Conservation (phyloP, 2,797 vertebrate genomes). For the Girardinus metallicus region DNA sequence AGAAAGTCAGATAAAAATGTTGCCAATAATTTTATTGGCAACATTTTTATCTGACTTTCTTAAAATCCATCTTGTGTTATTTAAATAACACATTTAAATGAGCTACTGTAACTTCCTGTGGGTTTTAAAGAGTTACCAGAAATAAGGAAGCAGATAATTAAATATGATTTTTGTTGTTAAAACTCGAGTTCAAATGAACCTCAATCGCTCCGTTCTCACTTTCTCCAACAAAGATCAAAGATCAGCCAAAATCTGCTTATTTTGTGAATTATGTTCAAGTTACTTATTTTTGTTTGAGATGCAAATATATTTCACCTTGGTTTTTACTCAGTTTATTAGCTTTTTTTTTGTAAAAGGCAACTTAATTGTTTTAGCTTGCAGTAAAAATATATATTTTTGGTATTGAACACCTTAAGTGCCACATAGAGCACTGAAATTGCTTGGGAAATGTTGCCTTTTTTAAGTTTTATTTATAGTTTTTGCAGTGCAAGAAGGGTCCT, state of each 20-base stretch:
- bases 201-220: neutral
- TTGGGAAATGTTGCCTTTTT: neutral
- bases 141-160: neutral
- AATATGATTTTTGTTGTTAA: neutral
- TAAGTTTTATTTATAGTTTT: too few relatives aligned
- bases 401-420: neutral
- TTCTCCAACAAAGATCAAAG: neutral
- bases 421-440: neutral
- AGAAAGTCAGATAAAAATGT: neutral
- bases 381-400: too few relatives aligned
- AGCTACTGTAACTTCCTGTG: neutral
- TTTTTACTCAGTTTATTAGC: too few relatives aligned
- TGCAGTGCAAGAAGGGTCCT: neutral
- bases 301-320: too few relatives aligned
- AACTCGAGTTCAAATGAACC: neutral
- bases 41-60: neutral
- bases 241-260: neutral
- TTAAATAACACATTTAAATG: neutral
- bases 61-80: neutral
- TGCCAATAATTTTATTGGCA: neutral
- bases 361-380: too few relatives aligned
- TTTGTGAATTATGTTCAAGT: neutral
- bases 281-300: too few relatives aligned
- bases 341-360: too few relatives aligned
- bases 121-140: neutral